Percentiles rank a stretch among this genome's conserved stretches.
Evolutionary conservation across 2,797 vertebrate species (phyloP).

Genomic region (Sardinella longiceps): DNA sequence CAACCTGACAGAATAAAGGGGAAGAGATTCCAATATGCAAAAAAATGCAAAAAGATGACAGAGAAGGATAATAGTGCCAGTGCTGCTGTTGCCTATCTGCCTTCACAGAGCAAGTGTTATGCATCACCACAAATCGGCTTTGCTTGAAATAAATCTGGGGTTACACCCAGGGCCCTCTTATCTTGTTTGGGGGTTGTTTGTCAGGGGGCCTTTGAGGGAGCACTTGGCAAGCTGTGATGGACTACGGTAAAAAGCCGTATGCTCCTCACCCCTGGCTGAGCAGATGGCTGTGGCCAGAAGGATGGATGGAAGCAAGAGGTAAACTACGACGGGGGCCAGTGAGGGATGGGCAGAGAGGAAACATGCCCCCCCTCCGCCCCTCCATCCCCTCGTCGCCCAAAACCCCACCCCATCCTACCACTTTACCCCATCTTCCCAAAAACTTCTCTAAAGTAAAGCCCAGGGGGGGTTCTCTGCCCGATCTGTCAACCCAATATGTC

Average conservation of each 20-base stretch:
- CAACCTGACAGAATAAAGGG: not conserved
- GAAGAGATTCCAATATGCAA: not conserved
- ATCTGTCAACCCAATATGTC: conserved; percentile 21
- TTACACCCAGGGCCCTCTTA: conserved; percentile 19
- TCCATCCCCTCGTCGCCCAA: not conserved
- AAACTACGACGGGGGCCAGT: not conserved
- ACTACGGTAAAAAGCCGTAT: not conserved
- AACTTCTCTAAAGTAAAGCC: conserved; percentile 19
- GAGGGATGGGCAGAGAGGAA: not conserved
- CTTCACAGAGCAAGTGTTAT: not conserved
- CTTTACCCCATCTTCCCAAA: not conserved
- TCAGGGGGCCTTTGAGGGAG: not conserved
- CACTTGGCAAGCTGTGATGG: conserved; percentile 10
- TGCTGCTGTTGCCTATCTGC: not conserved
- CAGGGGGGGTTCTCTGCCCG: no score
- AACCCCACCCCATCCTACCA: not conserved
- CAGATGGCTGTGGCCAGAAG: conserved; percentile 24
- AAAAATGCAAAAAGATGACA: not conserved
- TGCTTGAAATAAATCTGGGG: conserved; percentile 25
- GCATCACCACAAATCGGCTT: conserved; percentile 16
- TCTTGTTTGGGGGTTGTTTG: conserved; percentile 20
- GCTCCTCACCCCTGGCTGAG: conserved; percentile 21
- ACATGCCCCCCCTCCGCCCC: not conserved
- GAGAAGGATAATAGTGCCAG: not conserved
- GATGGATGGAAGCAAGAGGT: conserved; percentile 10